Conservation (phyloP, 2,113 vertebrate species). For the Ovibos moschatus region DNA sequence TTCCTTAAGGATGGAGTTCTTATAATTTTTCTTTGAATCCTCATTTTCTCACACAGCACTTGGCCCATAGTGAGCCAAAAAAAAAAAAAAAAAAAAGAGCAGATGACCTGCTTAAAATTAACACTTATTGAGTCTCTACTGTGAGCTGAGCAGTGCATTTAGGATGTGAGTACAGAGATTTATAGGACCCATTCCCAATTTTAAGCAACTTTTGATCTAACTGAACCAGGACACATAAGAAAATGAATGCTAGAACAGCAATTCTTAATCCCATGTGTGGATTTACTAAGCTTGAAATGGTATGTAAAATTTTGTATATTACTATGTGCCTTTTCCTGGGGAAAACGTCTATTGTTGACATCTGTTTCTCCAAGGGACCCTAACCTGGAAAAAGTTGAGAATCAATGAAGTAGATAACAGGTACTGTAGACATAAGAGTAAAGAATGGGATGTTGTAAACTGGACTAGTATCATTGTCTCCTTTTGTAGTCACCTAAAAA, state of each 20-base stretch:
- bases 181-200: background rate
- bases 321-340: background rate
- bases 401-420: background rate
- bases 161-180: background rate
- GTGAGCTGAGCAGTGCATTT: background rate
- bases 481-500: background rate
- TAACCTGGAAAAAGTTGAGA: constrained; percentile 1
- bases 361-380: background rate
- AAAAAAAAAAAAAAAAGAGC: background rate
- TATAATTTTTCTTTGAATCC: background rate
- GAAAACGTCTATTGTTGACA: background rate
- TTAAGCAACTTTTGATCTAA: background rate
- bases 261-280: background rate
- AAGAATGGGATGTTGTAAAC: background rate
- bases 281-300: constrained; percentile 4
- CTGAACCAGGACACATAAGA: background rate
- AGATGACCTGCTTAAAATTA: background rate
- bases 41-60: background rate
- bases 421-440: background rate
- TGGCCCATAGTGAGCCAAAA: background rate
- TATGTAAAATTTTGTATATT: background rate
- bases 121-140: background rate
- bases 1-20: background rate
- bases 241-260: background rate
- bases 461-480: background rate